Evolutionary conservation across 2,888 invertebrate genomes (phyloP), one percentile per base, ranked within the genome.

Genomic region (Cremastobaeus sp.): DNA sequence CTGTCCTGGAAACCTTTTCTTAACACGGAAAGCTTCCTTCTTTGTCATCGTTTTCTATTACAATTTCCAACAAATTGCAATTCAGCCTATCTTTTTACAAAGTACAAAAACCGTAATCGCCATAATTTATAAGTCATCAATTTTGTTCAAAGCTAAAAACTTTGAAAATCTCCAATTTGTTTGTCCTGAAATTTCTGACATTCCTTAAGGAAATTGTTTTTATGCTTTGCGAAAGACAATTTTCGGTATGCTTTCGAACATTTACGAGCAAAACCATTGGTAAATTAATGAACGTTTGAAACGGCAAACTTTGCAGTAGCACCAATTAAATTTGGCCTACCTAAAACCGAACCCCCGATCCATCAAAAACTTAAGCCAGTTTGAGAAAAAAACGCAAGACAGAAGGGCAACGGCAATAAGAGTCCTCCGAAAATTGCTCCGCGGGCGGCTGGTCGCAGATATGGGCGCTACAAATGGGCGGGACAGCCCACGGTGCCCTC

Each of bases 391-490:
- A 48, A n/a, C 39, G 12, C 34, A 41, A 50, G 37, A 12, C 25
- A 17, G 14, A 17, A 48, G 18, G 12, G 32, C 41, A 35, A 30
- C 8, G 28, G 25, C 28, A 41, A 18, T 4, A 47, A 32, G 57
- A 35, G 39, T 34, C 47, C n/a, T 15, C 37, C 45, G 18, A 71
- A 75, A 76, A 79, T 79, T 79, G 78, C 82, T 82, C 82, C 77
- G 79, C 83, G 81, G 85, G 82, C 84, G 85, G 84, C 82, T 84
- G 81, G 79, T 83, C 81, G 81, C 82, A 84, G 83, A 85, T 83
- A 84, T 81, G 82, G 84, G 84, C 83, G 84, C 85, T 84, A 85
- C 84, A 85, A 85, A 85, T 84, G 84, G 85, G 84, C 84, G 84
- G 85, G 78, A 82, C 84, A 78, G 84, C 69, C 81, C 79, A 79